Percentiles rank a stretch among this genome's conserved stretches.
These are phyloP conservation scores for Anhinga rufa DNA, from an alignment of 2,113 vertebrate genomes.

Conservation along the genomic window DNA sequence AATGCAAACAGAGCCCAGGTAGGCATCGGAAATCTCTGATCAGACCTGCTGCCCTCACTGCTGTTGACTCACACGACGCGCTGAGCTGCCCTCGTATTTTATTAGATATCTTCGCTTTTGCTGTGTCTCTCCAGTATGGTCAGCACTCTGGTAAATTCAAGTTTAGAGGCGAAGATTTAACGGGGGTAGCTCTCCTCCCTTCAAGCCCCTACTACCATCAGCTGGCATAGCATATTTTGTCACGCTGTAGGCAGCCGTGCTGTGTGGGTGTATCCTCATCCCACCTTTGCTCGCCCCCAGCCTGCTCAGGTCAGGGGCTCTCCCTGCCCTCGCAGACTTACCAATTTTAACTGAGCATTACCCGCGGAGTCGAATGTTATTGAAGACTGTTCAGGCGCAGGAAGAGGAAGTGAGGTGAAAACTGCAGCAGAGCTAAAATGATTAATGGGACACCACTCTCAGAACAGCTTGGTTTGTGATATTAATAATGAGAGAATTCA, in stretches of 20 bases:
- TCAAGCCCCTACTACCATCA: background rate
- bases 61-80: background rate
- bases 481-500: conserved; percentile 56
- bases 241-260: background rate
- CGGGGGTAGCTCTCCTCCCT: background rate
- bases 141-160: background rate
- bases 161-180: background rate
- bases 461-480: conserved; percentile 40
- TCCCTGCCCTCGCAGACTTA: background rate
- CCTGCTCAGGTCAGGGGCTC: background rate
- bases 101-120: background rate
- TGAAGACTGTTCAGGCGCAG: background rate
- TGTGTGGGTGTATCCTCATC: background rate
- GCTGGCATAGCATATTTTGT: background rate
- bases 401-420: conserved; percentile 22
- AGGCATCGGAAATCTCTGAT: background rate
- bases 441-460: conserved; percentile 38
- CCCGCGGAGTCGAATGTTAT: background rate
- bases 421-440: conserved; percentile 27
- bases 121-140: background rate
- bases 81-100: background rate
- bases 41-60: background rate
- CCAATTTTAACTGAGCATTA: background rate
- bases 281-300: background rate
- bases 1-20: background rate